Evolutionary conservation across 2,113 vertebrate genomes (phyloP).

Genomic region (Numida meleagris): DNA sequence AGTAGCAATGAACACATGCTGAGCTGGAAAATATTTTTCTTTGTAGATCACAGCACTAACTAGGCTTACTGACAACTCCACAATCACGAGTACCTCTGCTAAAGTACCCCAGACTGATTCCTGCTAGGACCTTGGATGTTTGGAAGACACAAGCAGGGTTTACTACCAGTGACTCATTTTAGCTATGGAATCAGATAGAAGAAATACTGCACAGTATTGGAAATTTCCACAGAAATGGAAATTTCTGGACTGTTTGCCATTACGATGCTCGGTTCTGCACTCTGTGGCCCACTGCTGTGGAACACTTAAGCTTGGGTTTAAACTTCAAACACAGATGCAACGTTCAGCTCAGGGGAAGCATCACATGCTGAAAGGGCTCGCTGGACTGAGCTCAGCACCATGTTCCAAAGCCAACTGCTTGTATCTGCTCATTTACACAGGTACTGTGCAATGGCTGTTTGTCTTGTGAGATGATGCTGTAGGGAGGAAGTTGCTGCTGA

Average conservation of each 20-base stretch:
- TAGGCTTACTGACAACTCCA: slow-evolving; percentile 27
- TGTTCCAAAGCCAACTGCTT: not conserved
- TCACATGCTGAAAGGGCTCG: not conserved
- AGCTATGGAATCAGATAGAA: slow-evolving; percentile 15
- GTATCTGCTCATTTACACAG: not conserved
- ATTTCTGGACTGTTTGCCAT: slow-evolving; percentile 11
- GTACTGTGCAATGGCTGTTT: not conserved
- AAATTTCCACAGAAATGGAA: no score
- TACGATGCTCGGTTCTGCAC: not conserved
- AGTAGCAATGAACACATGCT: slow-evolving; percentile 57
- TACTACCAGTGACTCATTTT: slow-evolving; percentile 6
- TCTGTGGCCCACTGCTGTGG: not conserved
- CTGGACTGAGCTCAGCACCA: not conserved
- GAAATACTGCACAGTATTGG: not conserved
- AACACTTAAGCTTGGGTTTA: not conserved
- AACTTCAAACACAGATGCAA: not conserved
- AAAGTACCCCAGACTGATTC: slow-evolving; percentile 21
- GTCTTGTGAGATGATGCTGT: not conserved
- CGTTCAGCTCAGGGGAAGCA: not conserved
- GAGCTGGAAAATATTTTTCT: slow-evolving; percentile 79
- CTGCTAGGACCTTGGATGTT: not conserved
- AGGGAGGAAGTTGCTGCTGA: not conserved
- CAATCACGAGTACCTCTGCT: slow-evolving; percentile 37
- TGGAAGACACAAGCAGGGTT: slow-evolving; percentile 14
- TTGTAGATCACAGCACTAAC: slow-evolving; percentile 72